These are phyloP conservation scores for Hassar affinis DNA, from an alignment of 2,113 vertebrate genomes.

Conservation along the genomic window DNA sequence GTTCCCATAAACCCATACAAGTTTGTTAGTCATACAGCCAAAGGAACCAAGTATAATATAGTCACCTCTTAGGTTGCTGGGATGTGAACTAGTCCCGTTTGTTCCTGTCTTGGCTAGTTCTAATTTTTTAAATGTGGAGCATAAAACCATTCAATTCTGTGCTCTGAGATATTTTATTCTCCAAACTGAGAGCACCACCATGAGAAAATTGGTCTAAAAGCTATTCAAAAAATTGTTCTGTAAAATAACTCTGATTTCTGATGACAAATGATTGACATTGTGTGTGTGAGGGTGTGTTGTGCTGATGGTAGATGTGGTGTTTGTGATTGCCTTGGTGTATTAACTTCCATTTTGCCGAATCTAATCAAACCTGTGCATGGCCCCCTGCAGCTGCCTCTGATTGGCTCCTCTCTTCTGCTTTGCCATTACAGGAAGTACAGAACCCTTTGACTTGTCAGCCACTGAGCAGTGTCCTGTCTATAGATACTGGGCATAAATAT, in stretches of 20 bases:
- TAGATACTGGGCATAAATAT: not conserved
- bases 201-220: not conserved
- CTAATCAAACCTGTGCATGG: slow-evolving; percentile 49
- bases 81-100: not conserved
- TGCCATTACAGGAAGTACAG: slow-evolving; percentile 45
- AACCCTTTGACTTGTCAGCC: slow-evolving; percentile 38
- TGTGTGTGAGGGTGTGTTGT: slow-evolving; percentile 28
- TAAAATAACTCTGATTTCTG: slow-evolving; percentile 14
- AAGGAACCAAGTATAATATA: not conserved
- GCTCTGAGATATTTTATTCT: not conserved
- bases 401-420: slow-evolving; percentile 47
- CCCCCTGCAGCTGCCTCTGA: slow-evolving; percentile 46
- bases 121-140: not conserved
- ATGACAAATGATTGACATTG: slow-evolving; percentile 37
- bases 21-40: not conserved
- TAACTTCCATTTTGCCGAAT: slow-evolving; percentile 45
- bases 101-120: not conserved
- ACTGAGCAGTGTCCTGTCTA: slow-evolving; percentile 28
- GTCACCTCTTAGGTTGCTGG: not conserved
- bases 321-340: slow-evolving; percentile 45
- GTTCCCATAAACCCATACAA: not conserved
- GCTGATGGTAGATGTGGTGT: slow-evolving; percentile 39
- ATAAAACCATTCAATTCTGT: not conserved
- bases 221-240: not conserved
- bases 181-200: not conserved